Conservation (phyloP, 2,113 vertebrate species). For the Emydura subglobosa region DNA sequence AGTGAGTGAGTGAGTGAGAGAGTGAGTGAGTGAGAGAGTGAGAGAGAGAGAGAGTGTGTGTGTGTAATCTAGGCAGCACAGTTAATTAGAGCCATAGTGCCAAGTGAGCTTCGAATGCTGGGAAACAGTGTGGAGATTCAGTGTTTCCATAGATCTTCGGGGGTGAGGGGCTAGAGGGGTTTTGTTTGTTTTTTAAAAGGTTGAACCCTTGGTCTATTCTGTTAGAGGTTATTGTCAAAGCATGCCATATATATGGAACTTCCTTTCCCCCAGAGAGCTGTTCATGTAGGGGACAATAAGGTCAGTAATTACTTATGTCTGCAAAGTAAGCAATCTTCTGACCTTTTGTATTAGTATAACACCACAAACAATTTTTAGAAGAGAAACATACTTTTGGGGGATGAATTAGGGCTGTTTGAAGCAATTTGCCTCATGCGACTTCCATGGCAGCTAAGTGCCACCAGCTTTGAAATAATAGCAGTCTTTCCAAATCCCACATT, state of each 20-base stretch:
- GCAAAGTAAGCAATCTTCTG: background rate
- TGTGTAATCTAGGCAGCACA: background rate
- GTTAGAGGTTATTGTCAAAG: background rate
- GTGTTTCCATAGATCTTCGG: background rate
- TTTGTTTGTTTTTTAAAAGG: background rate
- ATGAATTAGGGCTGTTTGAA: constrained; percentile 89
- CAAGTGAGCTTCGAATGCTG: background rate
- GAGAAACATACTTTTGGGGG: constrained; percentile 87
- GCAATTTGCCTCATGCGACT: constrained; percentile 98
- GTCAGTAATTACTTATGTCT: background rate
- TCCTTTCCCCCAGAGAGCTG: background rate
- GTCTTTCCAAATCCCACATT: constrained; percentile 98
- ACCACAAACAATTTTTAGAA: background rate
- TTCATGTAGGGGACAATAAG: background rate
- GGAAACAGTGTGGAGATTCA: background rate
- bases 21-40: too few species aligned
- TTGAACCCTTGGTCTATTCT: fast-evolving
- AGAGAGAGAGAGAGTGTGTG: too few species aligned
- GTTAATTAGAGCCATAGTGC: background rate
- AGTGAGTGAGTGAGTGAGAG: too few species aligned
- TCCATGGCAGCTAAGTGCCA: constrained; percentile 97
- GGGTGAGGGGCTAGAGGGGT: background rate
- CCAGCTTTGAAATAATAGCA: constrained; percentile 92
- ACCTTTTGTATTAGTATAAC: background rate
- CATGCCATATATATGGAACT: background rate